Evolutionary conservation across 2,888 invertebrate genomes (phyloP).

Genomic region (Hemistola chrysoprasaria): DNA sequence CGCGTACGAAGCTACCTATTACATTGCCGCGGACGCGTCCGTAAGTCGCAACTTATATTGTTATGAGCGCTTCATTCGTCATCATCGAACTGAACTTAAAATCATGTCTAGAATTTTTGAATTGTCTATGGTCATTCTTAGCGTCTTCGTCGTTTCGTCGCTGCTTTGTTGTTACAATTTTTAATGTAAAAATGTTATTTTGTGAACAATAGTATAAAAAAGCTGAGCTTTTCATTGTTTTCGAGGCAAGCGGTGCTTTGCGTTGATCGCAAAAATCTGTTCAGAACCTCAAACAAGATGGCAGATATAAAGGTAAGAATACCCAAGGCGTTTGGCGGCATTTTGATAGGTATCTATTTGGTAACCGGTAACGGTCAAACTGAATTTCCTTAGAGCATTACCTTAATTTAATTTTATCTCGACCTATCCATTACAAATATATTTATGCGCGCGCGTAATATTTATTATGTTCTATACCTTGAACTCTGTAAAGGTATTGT

Average conservation of each 20-base stretch:
- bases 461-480: too few species aligned
- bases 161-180: conserved; percentile 44
- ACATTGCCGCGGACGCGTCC: too few species aligned
- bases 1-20: too few species aligned
- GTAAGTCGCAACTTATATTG: too few species aligned
- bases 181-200: conserved; percentile 58
- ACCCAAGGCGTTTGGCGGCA: conserved; percentile 65
- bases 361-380: conserved; percentile 70
- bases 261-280: conserved; percentile 65
- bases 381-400: neutral
- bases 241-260: conserved; percentile 51
- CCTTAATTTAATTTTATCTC: conserved; percentile 11
- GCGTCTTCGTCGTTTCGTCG: conserved; percentile 64
- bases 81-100: conserved; percentile 4
- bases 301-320: conserved; percentile 79
- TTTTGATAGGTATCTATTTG: conserved; percentile 56
- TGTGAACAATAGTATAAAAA: conserved; percentile 44
- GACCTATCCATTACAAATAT: neutral
- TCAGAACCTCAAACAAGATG: conserved; percentile 66
- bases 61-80: too few species aligned
- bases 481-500: too few species aligned
- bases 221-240: conserved; percentile 46
- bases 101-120: neutral
- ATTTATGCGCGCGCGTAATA: neutral
- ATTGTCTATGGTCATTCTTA: conserved; percentile 51